Conservation (phyloP, 2,888 invertebrate genomes). For the Acleris sparsana region DNA sequence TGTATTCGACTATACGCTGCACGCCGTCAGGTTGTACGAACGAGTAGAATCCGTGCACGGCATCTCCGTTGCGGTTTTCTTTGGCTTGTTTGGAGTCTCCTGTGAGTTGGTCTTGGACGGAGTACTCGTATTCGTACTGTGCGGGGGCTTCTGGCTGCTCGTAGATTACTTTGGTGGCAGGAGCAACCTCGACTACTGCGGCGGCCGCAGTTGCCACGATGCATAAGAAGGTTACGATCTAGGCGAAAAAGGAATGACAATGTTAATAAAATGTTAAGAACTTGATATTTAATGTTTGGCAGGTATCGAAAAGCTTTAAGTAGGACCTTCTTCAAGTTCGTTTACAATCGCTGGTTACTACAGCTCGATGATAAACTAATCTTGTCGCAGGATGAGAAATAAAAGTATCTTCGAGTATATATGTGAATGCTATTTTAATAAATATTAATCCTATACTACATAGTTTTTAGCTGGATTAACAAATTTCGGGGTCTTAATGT, state of each 20-base stretch:
- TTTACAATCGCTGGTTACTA: no score
- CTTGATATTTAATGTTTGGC: no score
- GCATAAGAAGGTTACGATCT: slow-evolving; percentile 56
- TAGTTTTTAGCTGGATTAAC: no score
- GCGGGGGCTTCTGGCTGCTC: slow-evolving; percentile 36
- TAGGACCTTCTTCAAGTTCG: no score
- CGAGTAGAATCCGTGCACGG: slow-evolving; percentile 46
- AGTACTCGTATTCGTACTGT: slow-evolving; percentile 35
- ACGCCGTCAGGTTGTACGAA: slow-evolving; percentile 47
- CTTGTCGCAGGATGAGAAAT: no score
- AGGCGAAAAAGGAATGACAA: slow-evolving; percentile 8
- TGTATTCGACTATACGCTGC: slow-evolving; percentile 45
- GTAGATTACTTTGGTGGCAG: slow-evolving; percentile 38
- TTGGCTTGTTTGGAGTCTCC: slow-evolving; percentile 48
- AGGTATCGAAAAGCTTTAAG: no score
- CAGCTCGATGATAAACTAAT: no score
- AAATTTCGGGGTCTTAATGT: no score
- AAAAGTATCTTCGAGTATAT: no score
- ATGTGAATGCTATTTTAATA: no score
- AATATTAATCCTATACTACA: no score
- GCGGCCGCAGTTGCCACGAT: slow-evolving; percentile 58
- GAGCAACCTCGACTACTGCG: slow-evolving; percentile 47
- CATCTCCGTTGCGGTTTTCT: slow-evolving; percentile 46
- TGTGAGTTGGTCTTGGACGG: slow-evolving; percentile 44
- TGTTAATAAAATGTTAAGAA: no score